phyloP scores from a whole-genome alignment of 2,113 vertebrate species.

The Lanius collurio region DNA sequence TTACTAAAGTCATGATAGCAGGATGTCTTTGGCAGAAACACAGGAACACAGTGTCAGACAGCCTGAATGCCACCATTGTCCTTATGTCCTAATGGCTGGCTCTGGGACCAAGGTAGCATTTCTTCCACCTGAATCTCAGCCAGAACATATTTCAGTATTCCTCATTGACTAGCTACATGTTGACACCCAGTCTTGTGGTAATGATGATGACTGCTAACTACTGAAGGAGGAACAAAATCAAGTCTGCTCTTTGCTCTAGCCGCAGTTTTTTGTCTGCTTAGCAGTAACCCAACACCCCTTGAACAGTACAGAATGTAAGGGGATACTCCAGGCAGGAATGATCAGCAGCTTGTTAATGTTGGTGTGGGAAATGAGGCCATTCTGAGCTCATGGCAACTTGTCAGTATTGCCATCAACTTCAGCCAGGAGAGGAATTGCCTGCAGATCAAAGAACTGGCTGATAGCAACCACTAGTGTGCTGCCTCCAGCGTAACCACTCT shows the following conservation, averaged over 20 bases:
- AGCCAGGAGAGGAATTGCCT: neutral
- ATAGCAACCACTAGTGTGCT: neutral
- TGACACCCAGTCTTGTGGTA: neutral
- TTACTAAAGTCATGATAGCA: neutral
- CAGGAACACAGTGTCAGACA: neutral
- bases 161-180: neutral
- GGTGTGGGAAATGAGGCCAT: neutral
- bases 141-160: neutral
- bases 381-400: neutral
- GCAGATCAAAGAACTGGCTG: neutral
- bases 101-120: neutral
- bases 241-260: neutral
- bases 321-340: neutral
- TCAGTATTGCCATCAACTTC: neutral
- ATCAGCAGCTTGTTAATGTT: neutral
- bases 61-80: neutral
- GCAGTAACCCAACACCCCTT: neutral
- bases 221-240: neutral
- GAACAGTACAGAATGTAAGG: neutral
- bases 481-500: rapidly evolving
- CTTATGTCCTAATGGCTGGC: neutral
- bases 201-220: neutral
- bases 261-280: neutral
- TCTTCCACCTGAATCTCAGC: neutral
- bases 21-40: neutral